These are phyloP conservation scores for Atethmia centrago DNA, from an alignment of 2,888 invertebrate genomes.

Conservation along the genomic window DNA sequence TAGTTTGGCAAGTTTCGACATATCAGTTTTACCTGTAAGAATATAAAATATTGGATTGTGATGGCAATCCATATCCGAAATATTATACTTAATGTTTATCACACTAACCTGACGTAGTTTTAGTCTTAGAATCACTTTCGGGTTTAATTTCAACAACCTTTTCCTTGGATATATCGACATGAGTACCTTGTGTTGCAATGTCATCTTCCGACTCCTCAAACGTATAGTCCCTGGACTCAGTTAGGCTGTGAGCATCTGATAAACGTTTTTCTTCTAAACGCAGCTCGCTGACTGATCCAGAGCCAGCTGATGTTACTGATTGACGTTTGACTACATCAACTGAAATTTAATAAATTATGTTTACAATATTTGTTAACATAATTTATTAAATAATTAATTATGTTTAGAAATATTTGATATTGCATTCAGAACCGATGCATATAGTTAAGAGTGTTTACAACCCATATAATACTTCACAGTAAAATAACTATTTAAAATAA, in stretches of 20 bases:
- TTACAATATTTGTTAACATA: too few relatives aligned
- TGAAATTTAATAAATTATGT: slow-evolving; percentile 62
- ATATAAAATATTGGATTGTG: not conserved
- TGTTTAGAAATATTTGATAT: not conserved
- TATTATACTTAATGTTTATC: not conserved
- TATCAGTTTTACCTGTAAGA: slow-evolving; percentile 78
- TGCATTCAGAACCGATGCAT: not conserved
- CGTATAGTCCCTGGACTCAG: slow-evolving; percentile 88
- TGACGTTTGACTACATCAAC: slow-evolving; percentile 82
- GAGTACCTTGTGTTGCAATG: slow-evolving; percentile 85
- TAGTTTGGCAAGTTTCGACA: slow-evolving; percentile 78
- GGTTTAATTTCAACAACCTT: slow-evolving; percentile 74
- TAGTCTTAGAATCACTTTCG: slow-evolving; percentile 76
- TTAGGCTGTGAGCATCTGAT: slow-evolving; percentile 88
- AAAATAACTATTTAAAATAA: not conserved
- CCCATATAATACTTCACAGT: not conserved
- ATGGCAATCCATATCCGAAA: not conserved
- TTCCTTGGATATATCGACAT: slow-evolving; percentile 81
- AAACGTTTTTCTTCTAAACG: slow-evolving; percentile 87
- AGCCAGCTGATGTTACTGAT: slow-evolving; percentile 87
- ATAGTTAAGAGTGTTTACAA: not conserved
- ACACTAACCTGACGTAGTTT: slow-evolving; percentile 70
- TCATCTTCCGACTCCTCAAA: slow-evolving; percentile 90
- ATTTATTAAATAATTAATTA: too few relatives aligned
- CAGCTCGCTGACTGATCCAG: slow-evolving; percentile 84